Percentiles rank a stretch among this genome's conserved stretches.
These are phyloP conservation scores for Scaptomyza tumidula DNA, from an alignment of 2,888 invertebrate species.

Conservation along the genomic window DNA sequence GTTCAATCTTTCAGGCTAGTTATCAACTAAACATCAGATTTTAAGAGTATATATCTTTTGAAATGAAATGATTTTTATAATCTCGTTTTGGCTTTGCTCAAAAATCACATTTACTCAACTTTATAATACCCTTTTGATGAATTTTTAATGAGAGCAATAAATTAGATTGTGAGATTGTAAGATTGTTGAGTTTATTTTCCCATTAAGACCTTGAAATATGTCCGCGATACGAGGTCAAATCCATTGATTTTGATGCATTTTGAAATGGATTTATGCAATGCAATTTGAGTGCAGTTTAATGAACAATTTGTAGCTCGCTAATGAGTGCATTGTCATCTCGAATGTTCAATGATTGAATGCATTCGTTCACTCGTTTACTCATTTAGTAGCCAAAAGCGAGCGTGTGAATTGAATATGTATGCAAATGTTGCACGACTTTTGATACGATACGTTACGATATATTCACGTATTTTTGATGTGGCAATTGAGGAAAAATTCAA, in stretches of 20 bases:
- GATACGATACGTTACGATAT: neutral
- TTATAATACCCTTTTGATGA: neutral
- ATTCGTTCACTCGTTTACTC: slow-evolving; percentile 35
- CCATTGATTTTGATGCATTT: slow-evolving; percentile 13
- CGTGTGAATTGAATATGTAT: slow-evolving; percentile 70
- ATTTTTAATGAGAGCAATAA: neutral
- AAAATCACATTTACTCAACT: neutral
- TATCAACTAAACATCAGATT: too few relatives aligned
- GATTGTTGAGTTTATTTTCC: too few relatives aligned
- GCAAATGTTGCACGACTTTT: slow-evolving; percentile 58
- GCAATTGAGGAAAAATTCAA: slow-evolving; percentile 64
- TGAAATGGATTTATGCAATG: neutral
- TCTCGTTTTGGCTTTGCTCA: too few relatives aligned
- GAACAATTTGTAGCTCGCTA: slow-evolving; percentile 48
- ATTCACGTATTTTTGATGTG: slow-evolving; percentile 47
- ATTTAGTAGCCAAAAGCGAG: slow-evolving; percentile 14
- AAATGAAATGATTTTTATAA: too few relatives aligned
- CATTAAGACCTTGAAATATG: slow-evolving; percentile 6
- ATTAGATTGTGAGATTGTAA: slow-evolving; percentile 18
- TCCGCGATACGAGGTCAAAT: slow-evolving; percentile 16
- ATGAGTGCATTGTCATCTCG: slow-evolving; percentile 69
- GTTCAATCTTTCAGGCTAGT: too few relatives aligned
- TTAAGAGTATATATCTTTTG: too few relatives aligned
- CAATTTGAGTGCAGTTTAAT: slow-evolving; percentile 44
- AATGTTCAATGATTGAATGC: slow-evolving; percentile 52